Base-by-base conservation (phyloP, 1,140 invertebrate species). In the Rhagoletis zephyria region DNA sequence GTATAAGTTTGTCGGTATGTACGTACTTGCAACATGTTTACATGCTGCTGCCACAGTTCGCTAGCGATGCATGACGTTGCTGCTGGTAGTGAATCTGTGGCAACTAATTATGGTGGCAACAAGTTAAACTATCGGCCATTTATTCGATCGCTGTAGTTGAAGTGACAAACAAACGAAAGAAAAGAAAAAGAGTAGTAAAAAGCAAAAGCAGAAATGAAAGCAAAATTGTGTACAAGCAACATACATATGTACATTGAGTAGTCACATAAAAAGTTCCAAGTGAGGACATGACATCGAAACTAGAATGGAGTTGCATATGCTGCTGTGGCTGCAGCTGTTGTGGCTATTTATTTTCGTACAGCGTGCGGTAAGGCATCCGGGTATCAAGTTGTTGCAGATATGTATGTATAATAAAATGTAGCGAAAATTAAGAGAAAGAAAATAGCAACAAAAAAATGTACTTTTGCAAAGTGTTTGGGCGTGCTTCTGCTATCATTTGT, bases 21-120 rank as follows among this genome's bases (percentile, higher is more conserved):
- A 81, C 48, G 7, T 42, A 81, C 48, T 56, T 56, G 74, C 74
- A 30, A 81, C 74, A 81, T 81, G 74, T 51, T 56, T 81, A 19
- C 74, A 10, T 0, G 45, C n/a, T n/a, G 19, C 30, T 30, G 30
- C 0, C 30, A 30, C 74, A n/a, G 5, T 19, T 1, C 45, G 48
- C 48, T 81, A 48, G 74, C n/a, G 2, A 7, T 19, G n/a, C n/a
- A 14, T 67, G 30, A 67, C 30, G 64, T 40, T 67, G 64, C n/a
- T 30, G 4, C 30, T 67, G 12, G 5, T 67, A 19, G n/a, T 30
- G 30, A 19, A 59, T 10, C 48, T n/a, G 16, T 59, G 48, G 19
- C 74, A 81, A n/a, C n/a, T 81, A 56, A 74, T 45, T 74, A 48
- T 74, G 70, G 16, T 42, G 6, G 48, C 48, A 81, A 81, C 48